phyloP scores from a whole-genome alignment of 2,113 vertebrate species.

The Pomatorhinus ruficollis region DNA sequence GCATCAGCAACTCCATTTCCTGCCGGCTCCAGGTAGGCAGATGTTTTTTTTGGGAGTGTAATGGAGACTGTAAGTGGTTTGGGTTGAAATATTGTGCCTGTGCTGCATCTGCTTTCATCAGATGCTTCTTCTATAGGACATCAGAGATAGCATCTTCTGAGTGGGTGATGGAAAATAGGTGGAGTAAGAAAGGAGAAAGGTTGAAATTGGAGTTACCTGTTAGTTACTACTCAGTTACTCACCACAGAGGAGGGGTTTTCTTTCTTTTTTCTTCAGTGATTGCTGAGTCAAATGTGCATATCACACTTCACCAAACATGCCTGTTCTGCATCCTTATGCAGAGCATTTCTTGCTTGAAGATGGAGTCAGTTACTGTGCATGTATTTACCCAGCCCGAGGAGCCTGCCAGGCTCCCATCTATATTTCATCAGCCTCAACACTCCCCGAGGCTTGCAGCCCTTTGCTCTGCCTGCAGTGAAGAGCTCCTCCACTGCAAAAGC shows the following conservation, averaged over 20 bases:
- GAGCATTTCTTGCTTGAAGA: slow-evolving; percentile 8
- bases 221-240: background rate
- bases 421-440: slow-evolving; percentile 27
- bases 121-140: background rate
- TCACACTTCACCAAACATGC: background rate
- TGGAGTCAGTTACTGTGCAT: background rate
- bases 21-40: background rate
- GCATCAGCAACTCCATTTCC: background rate
- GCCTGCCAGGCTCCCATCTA: slow-evolving; percentile 4
- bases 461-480: background rate
- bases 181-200: background rate
- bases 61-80: background rate
- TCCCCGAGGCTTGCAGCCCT: background rate
- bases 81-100: background rate
- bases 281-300: background rate
- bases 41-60: background rate
- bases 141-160: background rate
- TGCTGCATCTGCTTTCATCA: background rate
- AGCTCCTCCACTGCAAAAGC: background rate
- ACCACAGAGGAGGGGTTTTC: background rate
- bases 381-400: background rate
- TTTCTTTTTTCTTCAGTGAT: background rate
- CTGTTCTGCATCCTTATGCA: background rate
- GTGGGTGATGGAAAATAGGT: background rate
- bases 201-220: background rate